Percentiles rank a stretch among this genome's conserved stretches.
Evolutionary conservation across 1,140 invertebrate genomes (phyloP).

Genomic region (Macrocentrus cingulum): DNA sequence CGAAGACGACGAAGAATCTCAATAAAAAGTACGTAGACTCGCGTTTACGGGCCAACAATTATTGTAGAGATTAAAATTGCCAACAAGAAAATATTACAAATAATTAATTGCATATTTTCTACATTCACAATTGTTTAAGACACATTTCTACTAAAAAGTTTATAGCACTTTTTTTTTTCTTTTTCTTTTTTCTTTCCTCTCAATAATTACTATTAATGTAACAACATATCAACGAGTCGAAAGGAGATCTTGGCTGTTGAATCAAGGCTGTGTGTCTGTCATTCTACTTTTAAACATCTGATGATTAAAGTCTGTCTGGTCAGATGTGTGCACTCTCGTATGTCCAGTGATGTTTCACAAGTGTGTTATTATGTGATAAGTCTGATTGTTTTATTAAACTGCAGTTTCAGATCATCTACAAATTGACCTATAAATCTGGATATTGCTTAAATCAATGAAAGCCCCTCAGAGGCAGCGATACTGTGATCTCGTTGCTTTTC

Average conservation of each 20-base stretch:
- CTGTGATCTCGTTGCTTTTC: conserved; percentile 10
- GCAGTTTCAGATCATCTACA: conserved; percentile 48
- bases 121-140: conserved; percentile 39
- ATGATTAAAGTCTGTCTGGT: conserved; percentile 7
- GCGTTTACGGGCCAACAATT: conserved; percentile 38
- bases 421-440: conserved; percentile 59
- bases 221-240: conserved; percentile 46
- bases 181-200: conserved; percentile 39
- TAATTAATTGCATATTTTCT: conserved; percentile 36
- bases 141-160: conserved; percentile 47
- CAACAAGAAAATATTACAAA: conserved; percentile 52
- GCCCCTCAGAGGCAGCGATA: conserved; percentile 56
- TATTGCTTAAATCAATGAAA: conserved; percentile 58
- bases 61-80: conserved; percentile 51
- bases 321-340: no score
- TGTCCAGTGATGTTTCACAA: conserved; percentile 1
- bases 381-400: conserved; percentile 30
- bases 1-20: background rate
- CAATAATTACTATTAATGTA: conserved; percentile 54
- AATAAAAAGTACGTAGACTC: conserved; percentile 40
- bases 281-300: no score
- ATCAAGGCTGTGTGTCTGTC: conserved; percentile 26
- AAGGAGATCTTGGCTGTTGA: conserved; percentile 11
- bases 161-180: conserved; percentile 41
- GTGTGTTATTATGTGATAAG: background rate